These are phyloP conservation scores for Antrozous pallidus DNA, from an alignment of 2,797 vertebrate species.

Conservation along the genomic window DNA sequence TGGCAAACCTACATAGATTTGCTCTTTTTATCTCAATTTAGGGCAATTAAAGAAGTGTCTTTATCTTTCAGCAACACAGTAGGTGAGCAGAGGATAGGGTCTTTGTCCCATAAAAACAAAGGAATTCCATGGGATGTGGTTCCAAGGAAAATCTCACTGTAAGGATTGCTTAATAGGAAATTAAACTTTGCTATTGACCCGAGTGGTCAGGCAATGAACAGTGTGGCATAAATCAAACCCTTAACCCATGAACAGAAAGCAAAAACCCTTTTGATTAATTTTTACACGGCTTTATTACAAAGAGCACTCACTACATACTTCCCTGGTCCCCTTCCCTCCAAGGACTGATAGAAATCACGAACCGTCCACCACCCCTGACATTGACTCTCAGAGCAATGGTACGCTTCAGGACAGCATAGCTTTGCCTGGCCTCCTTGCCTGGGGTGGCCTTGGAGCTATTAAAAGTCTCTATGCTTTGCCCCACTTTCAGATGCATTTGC, in stretches of 20 bases:
- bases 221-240: slow-evolving; percentile 21
- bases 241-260: slow-evolving; percentile 13
- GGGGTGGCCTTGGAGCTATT: not conserved
- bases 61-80: not conserved
- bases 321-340: not conserved
- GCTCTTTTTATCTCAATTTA: not conserved
- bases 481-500: not conserved
- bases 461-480: not conserved
- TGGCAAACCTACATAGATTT: not conserved
- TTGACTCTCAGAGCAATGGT: not conserved
- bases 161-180: not conserved
- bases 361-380: fast-evolving
- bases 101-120: not conserved
- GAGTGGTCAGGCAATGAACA: not conserved
- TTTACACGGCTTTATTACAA: slow-evolving; percentile 19
- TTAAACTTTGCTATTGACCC: slow-evolving; percentile 37
- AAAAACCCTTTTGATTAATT: slow-evolving; percentile 28
- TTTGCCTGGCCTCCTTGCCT: not conserved
- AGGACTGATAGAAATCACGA: not conserved
- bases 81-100: not conserved
- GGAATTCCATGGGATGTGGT: not conserved
- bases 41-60: not conserved
- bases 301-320: not conserved
- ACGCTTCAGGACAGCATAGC: not conserved
- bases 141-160: not conserved